A percentile compares a stretch with the other conserved stretches of the same genome.
Evolutionary conservation across 1,140 invertebrate genomes (phyloP).

Genomic region (Aradophagus sp.): DNA sequence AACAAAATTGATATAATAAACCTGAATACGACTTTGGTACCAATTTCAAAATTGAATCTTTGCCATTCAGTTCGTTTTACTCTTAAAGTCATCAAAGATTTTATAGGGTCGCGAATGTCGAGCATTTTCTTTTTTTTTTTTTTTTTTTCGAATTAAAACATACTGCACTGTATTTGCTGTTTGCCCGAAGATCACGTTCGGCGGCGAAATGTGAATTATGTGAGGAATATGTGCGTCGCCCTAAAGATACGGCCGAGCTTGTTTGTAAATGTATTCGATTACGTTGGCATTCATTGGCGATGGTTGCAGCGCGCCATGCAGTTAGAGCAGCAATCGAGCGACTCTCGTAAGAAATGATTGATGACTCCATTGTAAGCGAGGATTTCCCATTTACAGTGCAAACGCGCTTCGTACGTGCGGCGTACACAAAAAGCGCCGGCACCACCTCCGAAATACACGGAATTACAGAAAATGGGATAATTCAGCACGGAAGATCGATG

Average conservation of each 20-base stretch:
- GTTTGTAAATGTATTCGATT: conserved; percentile 69
- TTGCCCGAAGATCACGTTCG: conserved; percentile 48
- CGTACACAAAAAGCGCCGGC: conserved; percentile 66
- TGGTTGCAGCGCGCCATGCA: conserved; percentile 58
- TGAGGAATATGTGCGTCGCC: conserved; percentile 29
- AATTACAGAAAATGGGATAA: conserved; percentile 69
- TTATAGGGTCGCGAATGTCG: too few species aligned
- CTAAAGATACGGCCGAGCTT: conserved; percentile 49
- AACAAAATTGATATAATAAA: too few species aligned
- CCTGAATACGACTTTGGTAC: too few species aligned
- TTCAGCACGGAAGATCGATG: conserved; percentile 68
- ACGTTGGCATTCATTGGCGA: conserved; percentile 59
- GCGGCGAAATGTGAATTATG: conserved; percentile 53
- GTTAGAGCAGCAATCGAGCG: conserved; percentile 68
- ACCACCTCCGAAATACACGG: conserved; percentile 68
- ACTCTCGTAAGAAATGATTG: conserved; percentile 70
- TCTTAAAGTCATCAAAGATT: too few species aligned
- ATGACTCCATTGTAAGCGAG: conserved; percentile 70
- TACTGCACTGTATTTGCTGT: conserved; percentile 35
- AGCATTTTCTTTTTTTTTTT: too few species aligned
- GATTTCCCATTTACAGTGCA: conserved; percentile 65
- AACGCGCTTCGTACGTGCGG: conserved; percentile 60
- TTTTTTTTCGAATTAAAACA: conserved; percentile 43
- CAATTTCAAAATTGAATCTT: too few species aligned
- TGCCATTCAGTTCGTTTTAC: too few species aligned